phyloP scores from a whole-genome alignment of 1,140 invertebrate species.

The Trinorchestia longiramus region DNA sequence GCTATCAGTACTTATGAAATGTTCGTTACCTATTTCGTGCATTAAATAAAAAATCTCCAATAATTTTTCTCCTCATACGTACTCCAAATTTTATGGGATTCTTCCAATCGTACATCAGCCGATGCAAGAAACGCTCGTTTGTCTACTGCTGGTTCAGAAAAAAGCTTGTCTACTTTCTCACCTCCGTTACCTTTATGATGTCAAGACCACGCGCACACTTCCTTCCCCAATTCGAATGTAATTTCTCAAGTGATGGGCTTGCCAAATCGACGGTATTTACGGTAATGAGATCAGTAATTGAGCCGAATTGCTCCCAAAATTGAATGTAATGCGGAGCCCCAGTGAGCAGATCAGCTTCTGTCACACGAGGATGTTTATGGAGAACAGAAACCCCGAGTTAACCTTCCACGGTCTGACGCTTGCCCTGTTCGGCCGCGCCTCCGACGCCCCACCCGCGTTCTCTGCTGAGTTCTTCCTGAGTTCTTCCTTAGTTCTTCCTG shows the following conservation, averaged over 20 bases:
- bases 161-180: background rate
- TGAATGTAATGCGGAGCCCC: slow-evolving; percentile 33
- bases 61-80: too few species aligned
- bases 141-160: too few species aligned
- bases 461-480: background rate
- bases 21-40: too few species aligned
- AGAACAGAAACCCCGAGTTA: background rate
- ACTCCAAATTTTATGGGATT: too few species aligned
- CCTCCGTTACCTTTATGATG: background rate
- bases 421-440: too few species aligned
- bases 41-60: too few species aligned
- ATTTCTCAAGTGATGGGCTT: slow-evolving; percentile 32
- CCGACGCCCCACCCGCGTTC: too few species aligned
- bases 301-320: slow-evolving; percentile 25
- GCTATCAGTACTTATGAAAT: too few species aligned
- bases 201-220: background rate
- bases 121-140: too few species aligned
- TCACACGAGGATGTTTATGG: background rate
- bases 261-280: slow-evolving; percentile 43
- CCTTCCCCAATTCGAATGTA: background rate
- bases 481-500: background rate
- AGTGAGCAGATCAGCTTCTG: background rate
- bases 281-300: slow-evolving; percentile 54
- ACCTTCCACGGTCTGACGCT: background rate
- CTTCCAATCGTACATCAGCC: too few species aligned